These are phyloP conservation scores for Pseudoips prasinana DNA, from an alignment of 2,888 invertebrate species.

Conservation along the genomic window DNA sequence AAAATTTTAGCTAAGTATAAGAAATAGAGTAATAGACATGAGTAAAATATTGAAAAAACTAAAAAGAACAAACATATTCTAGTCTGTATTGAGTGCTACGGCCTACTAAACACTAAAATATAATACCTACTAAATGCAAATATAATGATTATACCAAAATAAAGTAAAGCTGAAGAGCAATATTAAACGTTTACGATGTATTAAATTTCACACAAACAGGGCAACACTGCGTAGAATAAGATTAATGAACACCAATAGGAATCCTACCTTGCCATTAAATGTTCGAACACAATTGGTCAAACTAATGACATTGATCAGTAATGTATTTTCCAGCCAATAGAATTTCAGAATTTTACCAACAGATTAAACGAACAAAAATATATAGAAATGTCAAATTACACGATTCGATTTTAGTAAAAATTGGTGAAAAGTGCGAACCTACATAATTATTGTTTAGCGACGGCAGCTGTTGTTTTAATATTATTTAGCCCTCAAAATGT, in stretches of 20 bases:
- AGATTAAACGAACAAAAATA: constrained; percentile 29
- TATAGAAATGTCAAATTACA: constrained; percentile 28
- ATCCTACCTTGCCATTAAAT: constrained; percentile 50
- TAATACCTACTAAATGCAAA: too few relatives aligned
- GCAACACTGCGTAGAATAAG: constrained; percentile 28
- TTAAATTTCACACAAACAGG: too few relatives aligned
- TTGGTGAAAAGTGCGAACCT: constrained; percentile 42
- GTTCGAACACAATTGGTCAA: constrained; percentile 57
- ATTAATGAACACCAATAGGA: constrained; percentile 43
- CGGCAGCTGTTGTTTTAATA: constrained; percentile 36
- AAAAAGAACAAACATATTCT: too few relatives aligned
- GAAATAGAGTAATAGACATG: too few relatives aligned
- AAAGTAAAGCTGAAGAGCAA: too few relatives aligned
- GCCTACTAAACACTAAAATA: too few relatives aligned
- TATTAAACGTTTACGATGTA: too few relatives aligned
- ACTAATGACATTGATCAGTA: constrained; percentile 29
- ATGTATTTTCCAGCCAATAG: constrained; percentile 42
- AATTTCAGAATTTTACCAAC: too few relatives aligned
- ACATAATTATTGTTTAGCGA: constrained; percentile 40
- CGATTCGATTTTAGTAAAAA: constrained; percentile 50
- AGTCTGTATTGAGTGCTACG: too few relatives aligned
- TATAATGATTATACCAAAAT: too few relatives aligned
- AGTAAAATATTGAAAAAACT: too few relatives aligned
- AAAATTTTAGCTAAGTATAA: too few relatives aligned
- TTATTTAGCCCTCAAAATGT: constrained; percentile 41